A percentile compares a stretch with the other conserved stretches of the same genome.
Conservation (phyloP, 2,797 vertebrate species). For the Karalla daura region DNA sequence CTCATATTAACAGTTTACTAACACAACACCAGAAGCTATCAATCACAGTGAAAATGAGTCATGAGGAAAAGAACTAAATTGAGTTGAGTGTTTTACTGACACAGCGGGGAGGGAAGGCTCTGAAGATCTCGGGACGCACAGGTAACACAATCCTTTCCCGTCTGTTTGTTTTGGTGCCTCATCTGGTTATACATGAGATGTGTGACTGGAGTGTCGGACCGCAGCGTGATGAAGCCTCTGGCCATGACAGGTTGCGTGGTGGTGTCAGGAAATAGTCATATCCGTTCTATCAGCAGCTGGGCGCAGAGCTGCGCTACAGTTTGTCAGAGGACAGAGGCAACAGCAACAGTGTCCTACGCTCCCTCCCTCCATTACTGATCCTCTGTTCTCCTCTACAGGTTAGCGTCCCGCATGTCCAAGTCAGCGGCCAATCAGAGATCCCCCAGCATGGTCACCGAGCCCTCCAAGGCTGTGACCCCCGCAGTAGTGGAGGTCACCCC, state of each 20-base stretch:
- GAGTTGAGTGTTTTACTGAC: neutral
- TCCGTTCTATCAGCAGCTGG: conserved; percentile 64
- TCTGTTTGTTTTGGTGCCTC: neutral
- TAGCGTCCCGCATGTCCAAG: conserved; percentile 91
- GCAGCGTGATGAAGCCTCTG: conserved; percentile 45
- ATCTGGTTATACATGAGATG: neutral
- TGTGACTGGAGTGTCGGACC: conserved; percentile 1
- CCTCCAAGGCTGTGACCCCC: conserved; percentile 87
- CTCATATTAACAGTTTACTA: neutral
- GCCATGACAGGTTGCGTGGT: conserved; percentile 42
- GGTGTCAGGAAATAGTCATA: conserved; percentile 70
- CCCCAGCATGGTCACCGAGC: conserved; percentile 94
- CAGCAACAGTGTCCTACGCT: conserved; percentile 12
- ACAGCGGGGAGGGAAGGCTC: neutral
- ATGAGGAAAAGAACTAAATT: neutral
- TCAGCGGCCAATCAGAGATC: conserved; percentile 90
- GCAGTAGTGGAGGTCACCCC: conserved; percentile 86
- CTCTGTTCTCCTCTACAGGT: conserved; percentile 76
- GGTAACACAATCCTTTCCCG: neutral
- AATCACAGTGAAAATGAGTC: too few species aligned
- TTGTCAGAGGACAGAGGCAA: conserved; percentile 30
- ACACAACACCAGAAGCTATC: too few species aligned
- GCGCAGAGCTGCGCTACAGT: conserved; percentile 28
- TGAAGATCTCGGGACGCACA: neutral
- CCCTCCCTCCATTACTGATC: conserved; percentile 25